These are phyloP conservation scores for Bombus fervidus DNA, from an alignment of 1,140 invertebrate species.

Conservation along the genomic window DNA sequence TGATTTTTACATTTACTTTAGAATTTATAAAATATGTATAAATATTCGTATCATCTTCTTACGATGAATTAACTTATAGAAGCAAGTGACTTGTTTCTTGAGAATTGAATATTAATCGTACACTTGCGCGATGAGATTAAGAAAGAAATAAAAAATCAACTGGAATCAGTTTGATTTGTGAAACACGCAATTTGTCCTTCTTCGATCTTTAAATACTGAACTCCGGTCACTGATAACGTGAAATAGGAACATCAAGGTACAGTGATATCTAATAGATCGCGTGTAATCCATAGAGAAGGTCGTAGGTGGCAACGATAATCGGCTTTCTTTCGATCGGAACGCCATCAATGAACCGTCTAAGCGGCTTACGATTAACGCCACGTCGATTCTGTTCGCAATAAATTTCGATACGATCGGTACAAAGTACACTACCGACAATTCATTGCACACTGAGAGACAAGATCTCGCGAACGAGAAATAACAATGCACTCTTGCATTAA, in stretches of 20 bases:
- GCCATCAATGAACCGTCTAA: conserved; percentile 45
- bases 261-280: conserved; percentile 30
- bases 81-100: too few species aligned
- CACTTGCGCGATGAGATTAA: too few species aligned
- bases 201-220: conserved; percentile 21
- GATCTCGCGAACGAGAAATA: not conserved
- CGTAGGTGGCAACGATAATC: conserved; percentile 39
- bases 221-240: not conserved
- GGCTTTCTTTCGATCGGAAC: conserved; percentile 40
- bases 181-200: not conserved
- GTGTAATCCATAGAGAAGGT: conserved; percentile 34
- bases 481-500: not conserved
- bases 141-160: too few species aligned
- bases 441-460: not conserved
- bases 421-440: conserved; percentile 5
- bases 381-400: conserved; percentile 29
- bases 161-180: too few species aligned
- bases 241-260: conserved; percentile 23
- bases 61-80: too few species aligned
- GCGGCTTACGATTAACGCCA: conserved; percentile 47
- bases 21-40: too few species aligned
- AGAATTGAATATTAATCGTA: too few species aligned
- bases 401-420: conserved; percentile 41
- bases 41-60: too few species aligned
- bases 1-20: too few species aligned